These are phyloP conservation scores for Dysmachus trigonus DNA, from an alignment of 2,888 invertebrate genomes.

Conservation along the genomic window DNA sequence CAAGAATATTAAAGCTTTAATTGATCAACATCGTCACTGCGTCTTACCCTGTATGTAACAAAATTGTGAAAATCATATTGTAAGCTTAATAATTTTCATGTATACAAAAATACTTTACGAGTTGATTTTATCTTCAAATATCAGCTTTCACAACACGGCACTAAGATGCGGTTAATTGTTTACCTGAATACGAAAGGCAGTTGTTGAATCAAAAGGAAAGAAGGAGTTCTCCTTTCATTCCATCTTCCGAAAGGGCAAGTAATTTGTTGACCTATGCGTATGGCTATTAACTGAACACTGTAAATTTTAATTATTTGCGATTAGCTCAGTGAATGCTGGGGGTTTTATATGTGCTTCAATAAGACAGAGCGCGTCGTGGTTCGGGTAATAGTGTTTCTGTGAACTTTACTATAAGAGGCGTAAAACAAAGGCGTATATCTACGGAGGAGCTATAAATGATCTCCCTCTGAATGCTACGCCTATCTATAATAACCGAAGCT, in stretches of 20 bases:
- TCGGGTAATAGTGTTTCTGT: too few relatives aligned
- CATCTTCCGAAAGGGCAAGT: background rate
- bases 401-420: background rate
- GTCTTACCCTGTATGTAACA: too few relatives aligned
- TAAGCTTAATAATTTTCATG: too few relatives aligned
- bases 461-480: background rate
- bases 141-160: background rate
- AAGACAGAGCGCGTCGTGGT: too few relatives aligned
- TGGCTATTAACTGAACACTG: background rate
- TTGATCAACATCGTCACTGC: too few relatives aligned
- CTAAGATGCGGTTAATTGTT: background rate
- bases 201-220: background rate
- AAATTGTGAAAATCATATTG: too few relatives aligned
- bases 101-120: background rate
- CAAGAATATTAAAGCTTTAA: too few relatives aligned
- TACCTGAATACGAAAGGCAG: background rate
- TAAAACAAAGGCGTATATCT: background rate
- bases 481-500: background rate
- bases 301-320: background rate
- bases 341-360: too few relatives aligned
- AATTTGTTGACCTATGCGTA: background rate
- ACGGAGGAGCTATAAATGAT: background rate
- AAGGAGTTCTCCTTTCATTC: background rate
- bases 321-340: background rate
- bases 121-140: background rate